These are phyloP conservation scores for Mungos mungo DNA, from an alignment of 2,113 vertebrate genomes.

Conservation along the genomic window DNA sequence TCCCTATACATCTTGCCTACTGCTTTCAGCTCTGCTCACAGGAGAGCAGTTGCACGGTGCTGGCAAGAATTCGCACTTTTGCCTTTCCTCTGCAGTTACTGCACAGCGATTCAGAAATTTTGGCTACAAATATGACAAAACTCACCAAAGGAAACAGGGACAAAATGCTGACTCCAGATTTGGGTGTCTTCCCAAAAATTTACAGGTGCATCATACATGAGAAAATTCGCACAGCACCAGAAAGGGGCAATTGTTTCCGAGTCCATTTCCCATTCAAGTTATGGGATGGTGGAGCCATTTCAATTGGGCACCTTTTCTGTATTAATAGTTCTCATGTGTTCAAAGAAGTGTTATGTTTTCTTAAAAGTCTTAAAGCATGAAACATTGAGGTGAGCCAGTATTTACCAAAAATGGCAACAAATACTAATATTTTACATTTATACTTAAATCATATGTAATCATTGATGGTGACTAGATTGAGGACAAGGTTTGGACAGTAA, in stretches of 20 bases:
- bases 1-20: conserved; percentile 82
- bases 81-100: conserved; percentile 14
- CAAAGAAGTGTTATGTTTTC: not conserved
- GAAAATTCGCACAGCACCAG: not conserved
- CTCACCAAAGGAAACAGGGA: not conserved
- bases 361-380: not conserved
- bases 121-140: not conserved
- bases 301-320: not conserved
- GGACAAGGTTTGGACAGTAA: not conserved
- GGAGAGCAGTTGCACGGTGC: conserved; percentile 2
- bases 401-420: not conserved
- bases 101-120: not conserved
- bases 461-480: not conserved
- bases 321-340: not conserved
- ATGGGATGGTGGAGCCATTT: not conserved
- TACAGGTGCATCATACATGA: not conserved
- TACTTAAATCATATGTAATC: not conserved
- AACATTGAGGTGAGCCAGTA: not conserved
- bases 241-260: not conserved
- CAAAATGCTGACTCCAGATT: not conserved
- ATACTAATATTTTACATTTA: not conserved
- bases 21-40: conserved; percentile 74
- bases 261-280: not conserved
- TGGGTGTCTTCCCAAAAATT: not conserved
- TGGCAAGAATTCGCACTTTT: not conserved